Conservation (phyloP, 1,140 invertebrate genomes). For the Zeugodacus cucurbitae region DNA sequence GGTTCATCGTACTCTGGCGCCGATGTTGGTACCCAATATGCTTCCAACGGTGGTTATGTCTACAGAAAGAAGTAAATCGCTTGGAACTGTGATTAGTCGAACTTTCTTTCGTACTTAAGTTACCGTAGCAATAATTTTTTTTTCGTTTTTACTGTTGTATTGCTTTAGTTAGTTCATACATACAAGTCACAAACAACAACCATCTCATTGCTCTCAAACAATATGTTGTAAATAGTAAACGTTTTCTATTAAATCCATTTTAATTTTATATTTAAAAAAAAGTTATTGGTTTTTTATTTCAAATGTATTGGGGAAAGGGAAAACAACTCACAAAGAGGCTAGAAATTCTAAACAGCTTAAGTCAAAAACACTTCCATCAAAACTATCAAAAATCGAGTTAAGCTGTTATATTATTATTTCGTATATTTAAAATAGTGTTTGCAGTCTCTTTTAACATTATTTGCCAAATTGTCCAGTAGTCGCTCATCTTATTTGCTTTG, state of each 20-base stretch:
- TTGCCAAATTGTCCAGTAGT: too few relatives aligned
- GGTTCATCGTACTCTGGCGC: slow-evolving; percentile 42
- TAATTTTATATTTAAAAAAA: background rate
- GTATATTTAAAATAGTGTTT: too few relatives aligned
- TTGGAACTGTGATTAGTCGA: slow-evolving; percentile 13
- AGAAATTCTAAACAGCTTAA: too few relatives aligned
- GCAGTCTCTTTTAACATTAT: too few relatives aligned
- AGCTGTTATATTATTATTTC: too few relatives aligned
- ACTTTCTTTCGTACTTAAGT: background rate
- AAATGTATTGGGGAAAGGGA: too few relatives aligned
- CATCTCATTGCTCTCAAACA: background rate
- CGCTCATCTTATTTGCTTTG: too few relatives aligned
- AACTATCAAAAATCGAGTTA: too few relatives aligned
- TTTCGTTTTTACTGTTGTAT: background rate
- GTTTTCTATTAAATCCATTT: background rate
- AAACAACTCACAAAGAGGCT: too few relatives aligned
- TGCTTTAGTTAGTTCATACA: background rate
- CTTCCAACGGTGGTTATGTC: slow-evolving; percentile 61
- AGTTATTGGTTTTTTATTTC: background rate
- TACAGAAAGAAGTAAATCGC: slow-evolving; percentile 54
- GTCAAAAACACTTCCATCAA: too few relatives aligned
- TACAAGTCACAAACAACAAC: background rate
- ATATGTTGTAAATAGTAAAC: background rate
- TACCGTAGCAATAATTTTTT: background rate
- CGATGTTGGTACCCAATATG: slow-evolving; percentile 61